A percentile compares a stretch with the other conserved stretches of the same genome.
Conservation (phyloP, 92 coral and sea anemone genomes). For the Heteractis magnifica region DNA sequence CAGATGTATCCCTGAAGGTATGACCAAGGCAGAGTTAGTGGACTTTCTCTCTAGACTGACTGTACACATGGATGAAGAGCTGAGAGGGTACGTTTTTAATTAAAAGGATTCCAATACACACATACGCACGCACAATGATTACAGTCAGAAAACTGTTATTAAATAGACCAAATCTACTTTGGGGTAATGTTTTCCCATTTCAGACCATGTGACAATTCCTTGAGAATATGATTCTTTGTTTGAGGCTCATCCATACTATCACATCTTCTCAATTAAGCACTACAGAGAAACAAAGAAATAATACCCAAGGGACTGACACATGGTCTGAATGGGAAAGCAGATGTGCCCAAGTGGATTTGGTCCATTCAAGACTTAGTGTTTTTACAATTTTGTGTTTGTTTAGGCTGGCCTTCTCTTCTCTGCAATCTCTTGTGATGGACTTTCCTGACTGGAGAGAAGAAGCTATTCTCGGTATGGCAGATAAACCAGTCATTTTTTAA, state of each 20-base stretch:
- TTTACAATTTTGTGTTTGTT: neutral
- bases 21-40: conserved; percentile 92
- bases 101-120: too few species aligned
- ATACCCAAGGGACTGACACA: too few species aligned
- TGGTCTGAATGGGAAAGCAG: too few species aligned
- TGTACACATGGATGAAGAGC: conserved; percentile 96
- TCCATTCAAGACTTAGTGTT: neutral
- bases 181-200: too few species aligned
- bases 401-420: conserved; percentile 98
- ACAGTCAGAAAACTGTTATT: too few species aligned
- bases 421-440: conserved; percentile 90
- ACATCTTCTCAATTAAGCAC: too few species aligned
- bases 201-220: too few species aligned
- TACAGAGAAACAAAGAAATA: too few species aligned
- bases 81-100: conserved; percentile 71
- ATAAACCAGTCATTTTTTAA: neutral
- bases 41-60: conserved; percentile 92
- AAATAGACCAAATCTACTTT: too few species aligned
- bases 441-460: conserved; percentile 98
- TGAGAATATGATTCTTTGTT: too few species aligned
- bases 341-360: neutral
- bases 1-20: conserved; percentile 96
- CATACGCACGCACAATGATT: too few species aligned
- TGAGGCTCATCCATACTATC: too few species aligned
- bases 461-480: conserved; percentile 72